Percentiles rank a stretch among this genome's conserved stretches.
These are phyloP conservation scores for Emberiza fucata DNA, from an alignment of 2,113 vertebrate genomes.

Conservation along the genomic window DNA sequence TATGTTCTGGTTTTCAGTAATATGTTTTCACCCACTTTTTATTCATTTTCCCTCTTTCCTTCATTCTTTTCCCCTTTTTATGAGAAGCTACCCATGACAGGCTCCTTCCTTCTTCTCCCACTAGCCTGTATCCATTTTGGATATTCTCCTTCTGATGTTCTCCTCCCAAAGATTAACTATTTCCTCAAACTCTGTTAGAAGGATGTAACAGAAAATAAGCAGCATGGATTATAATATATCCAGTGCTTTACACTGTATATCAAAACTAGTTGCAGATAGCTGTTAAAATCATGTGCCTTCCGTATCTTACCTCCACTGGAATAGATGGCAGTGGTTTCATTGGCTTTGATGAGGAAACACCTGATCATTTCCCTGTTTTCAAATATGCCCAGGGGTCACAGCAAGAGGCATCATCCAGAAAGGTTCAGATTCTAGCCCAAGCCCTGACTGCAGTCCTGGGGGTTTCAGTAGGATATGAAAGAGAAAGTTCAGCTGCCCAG, in stretches of 20 bases:
- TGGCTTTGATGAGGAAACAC: background rate
- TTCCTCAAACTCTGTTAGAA: background rate
- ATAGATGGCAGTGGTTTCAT: background rate
- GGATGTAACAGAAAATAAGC: background rate
- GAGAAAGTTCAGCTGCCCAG: background rate
- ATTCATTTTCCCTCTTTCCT: background rate
- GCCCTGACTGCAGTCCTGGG: rapidly evolving
- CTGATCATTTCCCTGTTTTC: background rate
- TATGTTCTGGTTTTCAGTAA: background rate
- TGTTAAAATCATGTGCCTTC: background rate
- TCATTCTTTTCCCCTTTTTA: background rate
- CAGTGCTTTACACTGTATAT: background rate
- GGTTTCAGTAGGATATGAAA: background rate
- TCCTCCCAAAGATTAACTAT: background rate
- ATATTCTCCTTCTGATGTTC: background rate
- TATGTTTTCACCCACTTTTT: background rate
- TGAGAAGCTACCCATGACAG: background rate
- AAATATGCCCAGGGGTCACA: background rate
- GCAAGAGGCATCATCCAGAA: background rate
- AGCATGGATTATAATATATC: background rate
- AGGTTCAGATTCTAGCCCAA: background rate
- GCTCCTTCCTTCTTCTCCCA: background rate
- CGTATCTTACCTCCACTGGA: background rate
- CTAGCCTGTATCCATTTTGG: background rate
- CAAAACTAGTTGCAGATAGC: background rate